Base-by-base conservation (phyloP, 2,888 invertebrate genomes). In the Antheraea assamensis region DNA sequence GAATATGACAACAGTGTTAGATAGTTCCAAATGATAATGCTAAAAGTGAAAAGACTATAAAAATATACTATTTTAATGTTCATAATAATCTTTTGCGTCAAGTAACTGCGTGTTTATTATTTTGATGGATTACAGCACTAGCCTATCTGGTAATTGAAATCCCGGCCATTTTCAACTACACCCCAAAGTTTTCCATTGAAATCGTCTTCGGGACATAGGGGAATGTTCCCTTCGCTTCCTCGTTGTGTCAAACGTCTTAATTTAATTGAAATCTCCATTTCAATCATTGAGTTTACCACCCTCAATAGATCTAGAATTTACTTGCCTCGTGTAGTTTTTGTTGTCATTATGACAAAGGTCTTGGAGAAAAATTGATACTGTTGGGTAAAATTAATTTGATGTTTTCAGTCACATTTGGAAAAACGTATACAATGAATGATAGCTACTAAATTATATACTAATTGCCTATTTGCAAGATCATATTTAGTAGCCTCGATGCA, bases 211-310 rank as follows among this genome's bases (percentile, higher is more conserved):
- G 72, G 72, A 73, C 68, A 73, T 21, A 71, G 73, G 74, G 77
- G 76, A 71, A 72, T 66, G 72, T 68, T 72, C 76, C 77, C 75
- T 74, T 71, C 74, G 68, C 71, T 55, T 75, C 75, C 79, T 80
- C 80, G 76, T 79, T 78, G 80, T 81, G 80, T 84, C 85, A 85
- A 85, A 86, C 84, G 85, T 84, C 84, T 85, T 86, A 86, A 88
- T 87, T 85, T 83, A 85, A 89, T 89, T 85, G 85, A 82, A 87
- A 85, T 84, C 78, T 79, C 82, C 84, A 83, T 88, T 90, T 88
- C 85, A 82, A 86, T 89, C 87, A 90, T 89, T 89, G 88, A 86
- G 84, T 89, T 85, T 83, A 80, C 82, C 87, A 85, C 85, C 83
- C 71, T 73, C 27, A 30, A 64, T 72, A 70, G 61, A 73, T 35